Evolutionary conservation across 2,888 invertebrate genomes (phyloP).

Genomic region (Bugula neritina): DNA sequence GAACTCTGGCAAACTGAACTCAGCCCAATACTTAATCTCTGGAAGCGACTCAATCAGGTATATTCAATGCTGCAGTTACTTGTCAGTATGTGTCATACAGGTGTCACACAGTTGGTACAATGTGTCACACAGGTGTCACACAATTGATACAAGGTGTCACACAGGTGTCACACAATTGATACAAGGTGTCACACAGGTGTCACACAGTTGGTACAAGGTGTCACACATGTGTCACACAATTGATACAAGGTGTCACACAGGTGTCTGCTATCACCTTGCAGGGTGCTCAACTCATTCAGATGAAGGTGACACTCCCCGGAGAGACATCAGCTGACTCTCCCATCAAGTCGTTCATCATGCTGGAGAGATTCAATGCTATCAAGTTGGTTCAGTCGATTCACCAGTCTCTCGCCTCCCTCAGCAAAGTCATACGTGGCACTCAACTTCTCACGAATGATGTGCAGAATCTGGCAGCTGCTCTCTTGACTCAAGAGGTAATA

Average conservation of each 20-base stretch:
- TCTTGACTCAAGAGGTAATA: constrained; percentile 59
- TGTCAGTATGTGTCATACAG: too few relatives aligned
- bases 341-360: constrained; percentile 60
- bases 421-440: constrained; percentile 61
- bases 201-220: not conserved
- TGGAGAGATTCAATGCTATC: constrained; percentile 63
- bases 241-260: not conserved
- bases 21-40: constrained; percentile 68
- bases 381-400: constrained; percentile 62
- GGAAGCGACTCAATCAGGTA: constrained; percentile 69
- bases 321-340: constrained; percentile 54
- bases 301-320: constrained; percentile 43
- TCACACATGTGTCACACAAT: not conserved
- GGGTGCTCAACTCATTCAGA: constrained; percentile 49
- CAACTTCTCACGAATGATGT: constrained; percentile 56
- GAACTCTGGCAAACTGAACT: constrained; percentile 61
- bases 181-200: too few relatives aligned
- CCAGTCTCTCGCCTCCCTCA: constrained; percentile 59
- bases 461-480: constrained; percentile 55
- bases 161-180: too few relatives aligned
- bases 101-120: too few relatives aligned
- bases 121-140: too few relatives aligned
- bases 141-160: too few relatives aligned
- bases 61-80: constrained; percentile 25
- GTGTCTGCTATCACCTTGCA: constrained; percentile 29